phyloP scores from a whole-genome alignment of 2,797 vertebrate species.

The Myotis vivesi region DNA sequence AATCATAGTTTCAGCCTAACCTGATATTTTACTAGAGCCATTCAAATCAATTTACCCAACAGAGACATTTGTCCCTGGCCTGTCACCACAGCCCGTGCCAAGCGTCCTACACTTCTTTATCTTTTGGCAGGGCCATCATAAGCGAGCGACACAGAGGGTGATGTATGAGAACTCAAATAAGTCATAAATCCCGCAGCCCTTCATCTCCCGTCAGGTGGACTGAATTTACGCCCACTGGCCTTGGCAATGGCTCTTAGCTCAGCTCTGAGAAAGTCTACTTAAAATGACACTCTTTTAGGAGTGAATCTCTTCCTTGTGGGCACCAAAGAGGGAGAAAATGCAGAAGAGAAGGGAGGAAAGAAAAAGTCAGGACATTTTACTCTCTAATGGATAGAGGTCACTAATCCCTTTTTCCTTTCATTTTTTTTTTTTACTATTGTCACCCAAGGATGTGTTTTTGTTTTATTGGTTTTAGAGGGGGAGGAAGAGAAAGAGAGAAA shows the following conservation, averaged over 20 bases:
- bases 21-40: constrained; percentile 86
- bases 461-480: neutral
- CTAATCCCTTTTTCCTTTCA: neutral
- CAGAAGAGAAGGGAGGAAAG: neutral
- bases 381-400: neutral
- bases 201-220: constrained; percentile 83
- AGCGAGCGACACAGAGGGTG: constrained; percentile 83
- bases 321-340: neutral
- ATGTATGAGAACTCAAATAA: constrained; percentile 88
- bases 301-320: constrained; percentile 53
- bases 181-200: constrained; percentile 85
- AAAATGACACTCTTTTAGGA: constrained; percentile 79
- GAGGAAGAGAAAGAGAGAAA: neutral
- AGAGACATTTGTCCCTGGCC: constrained; percentile 86
- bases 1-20: constrained; percentile 85
- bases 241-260: constrained; percentile 77
- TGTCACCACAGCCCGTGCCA: constrained; percentile 86
- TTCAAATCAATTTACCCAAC: constrained; percentile 89
- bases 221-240: constrained; percentile 83
- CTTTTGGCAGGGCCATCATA: constrained; percentile 89
- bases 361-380: neutral
- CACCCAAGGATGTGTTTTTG: neutral
- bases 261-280: constrained; percentile 78
- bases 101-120: constrained; percentile 88
- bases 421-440: neutral